Conservation (phyloP, 1,140 invertebrate genomes). For the Trichonephila inaurata region DNA sequence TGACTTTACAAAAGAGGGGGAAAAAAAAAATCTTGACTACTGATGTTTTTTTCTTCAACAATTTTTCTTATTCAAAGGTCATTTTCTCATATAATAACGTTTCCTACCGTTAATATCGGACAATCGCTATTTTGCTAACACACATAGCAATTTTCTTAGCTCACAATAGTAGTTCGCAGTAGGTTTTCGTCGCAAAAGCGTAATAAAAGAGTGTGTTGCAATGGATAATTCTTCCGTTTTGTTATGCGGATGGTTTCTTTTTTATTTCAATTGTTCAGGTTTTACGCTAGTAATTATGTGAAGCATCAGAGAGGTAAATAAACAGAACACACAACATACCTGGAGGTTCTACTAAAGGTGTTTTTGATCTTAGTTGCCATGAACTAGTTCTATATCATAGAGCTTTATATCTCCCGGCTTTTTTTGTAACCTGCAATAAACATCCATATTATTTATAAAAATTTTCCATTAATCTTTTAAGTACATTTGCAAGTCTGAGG, state of each 20-base stretch:
- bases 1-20: too few species aligned
- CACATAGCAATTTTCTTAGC: neutral
- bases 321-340: slow-evolving; percentile 1
- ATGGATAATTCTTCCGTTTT: neutral
- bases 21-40: neutral
- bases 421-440: slow-evolving; percentile 15
- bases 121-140: neutral
- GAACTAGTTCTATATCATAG: slow-evolving; percentile 39
- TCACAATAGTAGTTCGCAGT: neutral
- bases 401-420: neutral
- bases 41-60: neutral
- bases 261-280: slow-evolving; percentile 36
- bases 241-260: neutral
- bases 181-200: neutral
- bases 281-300: slow-evolving; percentile 39
- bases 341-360: slow-evolving; percentile 31
- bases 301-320: neutral
- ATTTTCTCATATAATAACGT: slow-evolving; percentile 6
- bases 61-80: neutral
- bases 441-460: neutral
- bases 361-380: slow-evolving; percentile 34
- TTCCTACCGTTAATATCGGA: neutral
- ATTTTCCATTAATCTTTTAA: neutral
- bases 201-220: slow-evolving; percentile 30
- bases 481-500: neutral